phyloP scores from a whole-genome alignment of 1,140 invertebrate species.

The Pseudachorutes palmiensis region DNA sequence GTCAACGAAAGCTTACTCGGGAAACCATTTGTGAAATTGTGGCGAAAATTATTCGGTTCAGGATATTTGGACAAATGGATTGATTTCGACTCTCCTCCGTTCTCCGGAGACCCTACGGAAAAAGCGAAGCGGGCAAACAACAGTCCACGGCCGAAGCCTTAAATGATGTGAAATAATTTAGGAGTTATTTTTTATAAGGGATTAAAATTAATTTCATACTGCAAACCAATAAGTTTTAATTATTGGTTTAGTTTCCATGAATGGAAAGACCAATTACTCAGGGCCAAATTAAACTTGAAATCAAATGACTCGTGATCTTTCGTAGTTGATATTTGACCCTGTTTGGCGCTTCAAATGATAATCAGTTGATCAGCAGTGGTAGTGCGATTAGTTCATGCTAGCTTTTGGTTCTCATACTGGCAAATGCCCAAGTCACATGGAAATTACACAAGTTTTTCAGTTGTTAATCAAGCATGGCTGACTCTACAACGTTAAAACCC shows the following conservation, averaged over 20 bases:
- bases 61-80: conserved; percentile 8
- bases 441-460: not conserved
- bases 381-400: too few relatives aligned
- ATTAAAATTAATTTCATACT: not conserved
- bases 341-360: too few relatives aligned
- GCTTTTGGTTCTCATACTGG: too few relatives aligned
- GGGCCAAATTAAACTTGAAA: too few relatives aligned
- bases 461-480: not conserved
- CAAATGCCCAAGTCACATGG: too few relatives aligned
- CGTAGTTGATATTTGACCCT: too few relatives aligned
- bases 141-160: not conserved
- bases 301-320: too few relatives aligned
- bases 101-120: not conserved
- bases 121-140: not conserved
- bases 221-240: too few relatives aligned
- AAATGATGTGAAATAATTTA: not conserved
- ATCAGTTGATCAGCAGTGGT: too few relatives aligned
- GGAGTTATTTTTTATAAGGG: not conserved
- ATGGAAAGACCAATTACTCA: too few relatives aligned
- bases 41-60: conserved; percentile 1
- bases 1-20: conserved; percentile 18
- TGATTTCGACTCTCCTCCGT: conserved; percentile 10
- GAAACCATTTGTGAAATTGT: conserved; percentile 10
- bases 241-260: too few relatives aligned
- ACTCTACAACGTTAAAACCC: not conserved